These are phyloP conservation scores for Xanthorhoe designata DNA, from an alignment of 2,888 invertebrate genomes.

Conservation along the genomic window DNA sequence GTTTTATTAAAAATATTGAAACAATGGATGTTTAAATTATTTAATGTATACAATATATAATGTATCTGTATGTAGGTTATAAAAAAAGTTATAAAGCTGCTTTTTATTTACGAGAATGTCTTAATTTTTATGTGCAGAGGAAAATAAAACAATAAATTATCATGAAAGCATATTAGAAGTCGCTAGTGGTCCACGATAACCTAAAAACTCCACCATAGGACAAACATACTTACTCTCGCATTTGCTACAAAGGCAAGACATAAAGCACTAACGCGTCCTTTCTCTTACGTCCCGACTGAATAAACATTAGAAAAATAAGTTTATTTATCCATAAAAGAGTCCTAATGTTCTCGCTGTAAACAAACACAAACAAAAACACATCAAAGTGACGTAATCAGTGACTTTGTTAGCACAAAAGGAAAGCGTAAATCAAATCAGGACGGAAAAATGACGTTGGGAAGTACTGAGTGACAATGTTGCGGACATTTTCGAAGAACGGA, in stretches of 20 bases:
- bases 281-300: neutral
- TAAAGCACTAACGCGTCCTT: neutral
- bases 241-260: neutral
- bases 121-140: no score
- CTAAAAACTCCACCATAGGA: neutral
- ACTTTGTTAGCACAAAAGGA: constrained; percentile 29
- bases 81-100: no score
- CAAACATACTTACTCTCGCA: neutral
- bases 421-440: constrained; percentile 15
- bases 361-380: constrained; percentile 20
- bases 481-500: neutral
- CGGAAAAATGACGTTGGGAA: constrained; percentile 12
- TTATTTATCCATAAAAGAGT: neutral
- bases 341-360: constrained; percentile 2
- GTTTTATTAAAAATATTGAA: no score
- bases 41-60: no score
- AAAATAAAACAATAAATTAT: no score
- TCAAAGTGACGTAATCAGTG: constrained; percentile 23
- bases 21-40: no score
- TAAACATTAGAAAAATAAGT: neutral
- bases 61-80: no score
- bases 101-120: no score
- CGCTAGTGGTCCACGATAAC: neutral
- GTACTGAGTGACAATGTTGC: neutral
- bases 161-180: no score